phyloP scores from a whole-genome alignment of 1,140 invertebrate species.

The Harpegnathos saltator region DNA sequence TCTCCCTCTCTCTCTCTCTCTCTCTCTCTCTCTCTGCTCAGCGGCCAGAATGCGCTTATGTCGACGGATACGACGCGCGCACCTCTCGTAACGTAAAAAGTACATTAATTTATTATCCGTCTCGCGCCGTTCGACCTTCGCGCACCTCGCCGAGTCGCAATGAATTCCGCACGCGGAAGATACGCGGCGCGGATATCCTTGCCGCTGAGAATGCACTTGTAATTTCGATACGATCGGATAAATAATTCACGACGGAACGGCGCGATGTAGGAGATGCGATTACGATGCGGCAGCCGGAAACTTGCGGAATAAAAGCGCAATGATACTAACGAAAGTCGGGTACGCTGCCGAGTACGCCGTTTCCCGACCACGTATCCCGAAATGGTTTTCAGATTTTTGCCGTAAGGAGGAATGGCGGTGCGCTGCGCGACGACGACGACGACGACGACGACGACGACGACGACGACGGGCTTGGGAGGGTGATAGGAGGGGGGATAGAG shows the following conservation, averaged over 20 bases:
- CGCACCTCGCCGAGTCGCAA: no score
- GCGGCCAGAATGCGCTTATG: no score
- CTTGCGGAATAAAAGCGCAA: conserved; percentile 45
- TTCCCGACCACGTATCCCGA: conserved; percentile 60
- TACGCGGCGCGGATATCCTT: no score
- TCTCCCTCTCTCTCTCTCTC: no score
- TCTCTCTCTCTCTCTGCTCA: no score
- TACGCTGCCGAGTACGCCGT: background rate
- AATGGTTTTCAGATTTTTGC: conserved; percentile 81
- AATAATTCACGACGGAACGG: background rate
- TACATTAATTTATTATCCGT: background rate
- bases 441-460: no score
- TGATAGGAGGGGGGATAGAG: no score
- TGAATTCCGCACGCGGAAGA: background rate
- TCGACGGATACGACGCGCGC: no score
- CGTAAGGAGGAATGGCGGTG: conserved; percentile 45
- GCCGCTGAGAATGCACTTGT: background rate
- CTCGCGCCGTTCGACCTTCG: background rate
- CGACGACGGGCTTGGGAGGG: no score
- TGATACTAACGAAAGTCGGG: conserved; percentile 23
- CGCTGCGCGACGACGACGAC: background rate
- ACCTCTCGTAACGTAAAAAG: background rate
- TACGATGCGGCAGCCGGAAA: background rate
- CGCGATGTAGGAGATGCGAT: background rate
- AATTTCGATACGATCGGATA: conserved; percentile 19